These are phyloP conservation scores for Ictidomys tridecemlineatus DNA, from an alignment of 2,113 vertebrate genomes.

Conservation along the genomic window DNA sequence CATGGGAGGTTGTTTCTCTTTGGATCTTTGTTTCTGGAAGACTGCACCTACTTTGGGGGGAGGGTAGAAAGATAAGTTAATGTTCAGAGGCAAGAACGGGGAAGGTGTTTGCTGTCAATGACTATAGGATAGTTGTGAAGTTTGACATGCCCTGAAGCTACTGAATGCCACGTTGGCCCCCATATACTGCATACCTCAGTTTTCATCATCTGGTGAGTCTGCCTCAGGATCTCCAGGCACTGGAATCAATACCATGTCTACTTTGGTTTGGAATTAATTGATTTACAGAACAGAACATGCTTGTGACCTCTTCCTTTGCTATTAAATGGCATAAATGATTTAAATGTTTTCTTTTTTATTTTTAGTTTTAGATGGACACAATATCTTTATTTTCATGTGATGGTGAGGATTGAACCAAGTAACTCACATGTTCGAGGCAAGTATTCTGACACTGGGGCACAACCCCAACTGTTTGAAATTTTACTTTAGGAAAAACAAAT, in stretches of 20 bases:
- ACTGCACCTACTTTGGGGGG: constrained; percentile 86
- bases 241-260: constrained; percentile 92
- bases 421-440: too few species aligned
- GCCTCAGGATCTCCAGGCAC: constrained; percentile 93
- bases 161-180: constrained; percentile 91
- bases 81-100: constrained; percentile 87
- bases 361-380: too few species aligned
- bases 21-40: constrained; percentile 90
- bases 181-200: constrained; percentile 89
- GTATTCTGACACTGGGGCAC: too few species aligned
- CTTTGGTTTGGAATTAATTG: constrained; percentile 96
- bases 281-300: constrained; percentile 90
- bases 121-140: constrained; percentile 90
- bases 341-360: constrained; percentile 87
- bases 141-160: constrained; percentile 92
- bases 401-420: too few species aligned
- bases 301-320: constrained; percentile 89
- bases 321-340: constrained; percentile 90
- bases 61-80: constrained; percentile 85
- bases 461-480: too few species aligned
- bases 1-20: constrained; percentile 87
- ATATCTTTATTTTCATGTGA: too few species aligned
- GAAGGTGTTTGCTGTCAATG: constrained; percentile 92
- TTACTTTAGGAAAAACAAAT: constrained; percentile 67
- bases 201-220: constrained; percentile 95